Evolutionary conservation across 2,888 invertebrate genomes (phyloP), one percentile per base, ranked within the genome.

Genomic region (Nomada ferruginata): DNA sequence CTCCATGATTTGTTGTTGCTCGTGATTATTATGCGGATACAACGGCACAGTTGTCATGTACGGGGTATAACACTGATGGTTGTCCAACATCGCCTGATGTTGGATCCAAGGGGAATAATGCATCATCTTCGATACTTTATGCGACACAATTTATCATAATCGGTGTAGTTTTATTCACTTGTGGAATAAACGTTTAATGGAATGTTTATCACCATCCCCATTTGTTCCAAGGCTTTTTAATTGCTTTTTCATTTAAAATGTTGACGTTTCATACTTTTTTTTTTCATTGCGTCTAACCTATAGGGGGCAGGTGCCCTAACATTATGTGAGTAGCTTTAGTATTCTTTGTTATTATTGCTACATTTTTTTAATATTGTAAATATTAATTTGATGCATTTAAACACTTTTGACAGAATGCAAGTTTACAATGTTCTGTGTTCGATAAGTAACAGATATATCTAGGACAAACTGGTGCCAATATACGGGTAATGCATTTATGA

Each of bases 101-200:
- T 89, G 87, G 70, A 90, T 70, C 89, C 91, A 91, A 10, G 90
- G 87, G 9, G 85, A 84, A 64, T 90, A 90, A 81, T 92, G 90
- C 90, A 91, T 91, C 91, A 91, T 91, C 69, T 79, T 87, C 69
- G 59, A 50, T n/a, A 52, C 52, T 20, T 81, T 63, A 66, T 68
- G 20, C 53, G 20, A 52, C 50, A 36, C 26, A 57, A 42, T 65
- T 11, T 60, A 82, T 60, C 15, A 60, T 57, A 72, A 72, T 63
- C 44, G 42, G 53, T 72, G 53, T 9, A 44, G 20, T 23, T 59
- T 65, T 18, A 65, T 60, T 52, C 64, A 36, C 9, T 59, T 50
- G 13, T 1, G 29, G 10, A 59, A 9, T 23, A 61, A 53, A 63
- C 18, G 10, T 61, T 42, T 18, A 20, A 36, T 11, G 23, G 13